Base-by-base conservation (phyloP, 2,113 vertebrate genomes). In the Oostethus manadensis region DNA sequence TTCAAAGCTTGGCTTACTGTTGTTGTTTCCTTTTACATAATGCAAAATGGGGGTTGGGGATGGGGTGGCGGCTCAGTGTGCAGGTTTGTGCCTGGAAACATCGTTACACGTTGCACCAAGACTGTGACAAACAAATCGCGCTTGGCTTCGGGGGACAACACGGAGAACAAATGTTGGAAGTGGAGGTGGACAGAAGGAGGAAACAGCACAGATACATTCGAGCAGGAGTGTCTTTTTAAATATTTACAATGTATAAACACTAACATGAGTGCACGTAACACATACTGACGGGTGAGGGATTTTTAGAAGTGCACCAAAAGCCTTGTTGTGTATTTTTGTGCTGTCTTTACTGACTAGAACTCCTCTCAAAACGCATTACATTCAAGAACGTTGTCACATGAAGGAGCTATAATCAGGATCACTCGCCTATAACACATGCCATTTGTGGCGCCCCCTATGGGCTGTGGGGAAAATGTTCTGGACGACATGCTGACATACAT, bases 71-170 rank as follows among this genome's bases (percentile, higher is more conserved):
- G 38, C 38, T 42, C 38, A 14, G 14, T 2, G 22, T 15, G 21
- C 62, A 61, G 58, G 49, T 42, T 48, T 53, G 10, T 55, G 54
- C 69, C 59, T 71, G 61, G 56, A 38, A 75, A 70, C 73, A 50
- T 64, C 61, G 55, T 73, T 71, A 68, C 70, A 45, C 64, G 76
- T 70, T 65, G 65, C 66, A 56, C 53, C 57, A 68, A 42, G 71
- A 68, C 74, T 58, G 67, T 58, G 71, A 73, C 66, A 61, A 75
- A 74, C 50, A 80, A 69, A 80, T 73, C 76, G 61, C 7, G 8
- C 54, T 56, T 45, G 51, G 60, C 70, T 74, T 62, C 50, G 29
- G 29, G 56, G 62, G 61, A 8, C 49, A 67, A 54, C 64, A 71
- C 62, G 71, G 58, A 38, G 66, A 64, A 68, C 62, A 70, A 72